Percentiles rank a stretch among this genome's conserved stretches.
Conservation (phyloP, 1,140 invertebrate species). For the Eulimnadia texana region DNA sequence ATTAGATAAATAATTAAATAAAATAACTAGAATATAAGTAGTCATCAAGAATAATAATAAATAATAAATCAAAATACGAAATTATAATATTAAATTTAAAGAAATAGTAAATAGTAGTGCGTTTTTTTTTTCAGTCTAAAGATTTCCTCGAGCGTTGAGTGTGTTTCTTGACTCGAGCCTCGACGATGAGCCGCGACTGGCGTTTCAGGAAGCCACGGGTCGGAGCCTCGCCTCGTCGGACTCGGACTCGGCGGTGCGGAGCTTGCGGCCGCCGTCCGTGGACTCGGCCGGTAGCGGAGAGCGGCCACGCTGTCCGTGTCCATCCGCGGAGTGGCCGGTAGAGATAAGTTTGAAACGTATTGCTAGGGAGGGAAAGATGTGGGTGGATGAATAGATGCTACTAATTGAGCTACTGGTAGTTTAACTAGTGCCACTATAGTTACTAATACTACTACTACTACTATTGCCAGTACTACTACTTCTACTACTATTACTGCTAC, state of each 20-base stretch:
- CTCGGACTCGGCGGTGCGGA: constrained; percentile 2
- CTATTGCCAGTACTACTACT: no score
- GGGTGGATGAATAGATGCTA: not conserved
- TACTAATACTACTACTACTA: no score
- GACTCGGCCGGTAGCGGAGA: not conserved
- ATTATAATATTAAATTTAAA: no score
- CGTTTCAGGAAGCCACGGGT: constrained; percentile 12
- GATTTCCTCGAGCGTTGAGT: constrained; percentile 4
- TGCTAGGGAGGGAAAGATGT: no score
- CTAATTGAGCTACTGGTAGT: no score
- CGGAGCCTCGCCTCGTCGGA: constrained; percentile 9
- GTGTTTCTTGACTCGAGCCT: constrained; percentile 12
- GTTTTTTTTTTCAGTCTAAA: not conserved
- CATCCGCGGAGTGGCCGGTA: not conserved
- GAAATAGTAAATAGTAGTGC: no score
- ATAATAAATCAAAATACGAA: no score
- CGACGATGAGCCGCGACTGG: constrained; percentile 9
- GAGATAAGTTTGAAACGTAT: not conserved
- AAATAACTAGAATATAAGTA: no score
- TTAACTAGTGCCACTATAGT: no score
- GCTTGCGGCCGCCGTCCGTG: not conserved
- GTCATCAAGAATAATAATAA: no score
- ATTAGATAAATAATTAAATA: no score
- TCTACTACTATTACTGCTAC: no score
- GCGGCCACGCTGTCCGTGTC: not conserved